Evolutionary conservation across 2,888 invertebrate species (phyloP), one percentile per base, ranked within the genome.

Genomic region (Lobophora halterata): DNA sequence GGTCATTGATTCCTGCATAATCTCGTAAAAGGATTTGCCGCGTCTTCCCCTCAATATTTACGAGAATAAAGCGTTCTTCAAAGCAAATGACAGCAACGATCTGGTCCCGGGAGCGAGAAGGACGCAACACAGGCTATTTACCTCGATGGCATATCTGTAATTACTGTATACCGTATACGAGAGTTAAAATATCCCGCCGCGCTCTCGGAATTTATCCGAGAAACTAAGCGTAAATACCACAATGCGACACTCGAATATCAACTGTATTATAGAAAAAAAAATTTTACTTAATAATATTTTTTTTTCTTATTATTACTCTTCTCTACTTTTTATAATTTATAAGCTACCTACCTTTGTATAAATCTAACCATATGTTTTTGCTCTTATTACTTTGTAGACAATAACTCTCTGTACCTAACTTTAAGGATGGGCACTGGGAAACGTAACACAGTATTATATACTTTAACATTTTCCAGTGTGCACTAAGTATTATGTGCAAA

Each of bases 111-210:
- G 64, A 63, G 68, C 57, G 65, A 73, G 55, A 45, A 67, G 66
- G 71, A 71, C 20, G 38, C 21, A 29, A 26, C 19, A 37, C 30
- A 67, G 76, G 77, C 75, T 80, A 78, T 81, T 81, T 81, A 79
- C 77, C 78, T 74, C 76, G 65, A 72, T 70, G 65, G 70, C 74
- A 74, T 77, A 76, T 78, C 78, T 70, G 79, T 86, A 86, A 86
- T 83, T 83, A 85, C 75, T 75, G 71, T 69, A 66, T 65, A 68
- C 66, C 67, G 66, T 73, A 72, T 69, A 76, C 69, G 65, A 67
- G n/a, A n/a, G 67, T 75, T 79, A 71, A 82, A 79, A 77, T 78
- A 78, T 73, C 70, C 71, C 67, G 65, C 58, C 73, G 68, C 67
- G 74, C 71, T 71, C 71, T 70, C 56, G 67, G 64, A 68, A 71